phyloP scores from a whole-genome alignment of 2,888 invertebrate genomes.

The Pecten maximus region DNA sequence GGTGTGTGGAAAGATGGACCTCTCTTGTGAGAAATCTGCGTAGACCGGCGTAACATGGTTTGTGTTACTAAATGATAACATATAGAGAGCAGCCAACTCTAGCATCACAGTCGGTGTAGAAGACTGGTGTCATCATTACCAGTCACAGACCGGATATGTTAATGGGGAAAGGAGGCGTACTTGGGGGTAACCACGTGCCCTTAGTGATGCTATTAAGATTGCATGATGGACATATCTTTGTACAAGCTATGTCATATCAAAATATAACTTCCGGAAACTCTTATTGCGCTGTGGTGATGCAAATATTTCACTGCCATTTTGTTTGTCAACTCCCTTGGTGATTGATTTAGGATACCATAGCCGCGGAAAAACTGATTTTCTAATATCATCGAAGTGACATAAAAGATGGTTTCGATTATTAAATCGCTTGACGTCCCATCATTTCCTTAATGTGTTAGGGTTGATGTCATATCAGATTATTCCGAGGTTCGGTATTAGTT shows the following conservation, averaged over 20 bases:
- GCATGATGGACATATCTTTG: not conserved
- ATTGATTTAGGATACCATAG: not conserved
- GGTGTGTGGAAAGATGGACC: no score
- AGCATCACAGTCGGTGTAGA: no score
- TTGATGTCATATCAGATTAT: not conserved
- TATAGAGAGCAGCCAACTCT: not conserved
- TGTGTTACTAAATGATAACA: no score
- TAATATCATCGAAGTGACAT: not conserved
- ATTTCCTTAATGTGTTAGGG: not conserved
- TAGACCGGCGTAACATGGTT: no score
- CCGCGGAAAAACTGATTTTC: not conserved
- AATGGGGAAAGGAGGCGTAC: not conserved
- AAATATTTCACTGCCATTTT: constrained; percentile 6
- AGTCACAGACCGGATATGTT: not conserved
- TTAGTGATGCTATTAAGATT: not conserved
- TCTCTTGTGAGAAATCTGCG: no score
- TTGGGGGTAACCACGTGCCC: not conserved
- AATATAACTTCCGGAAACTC: not conserved
- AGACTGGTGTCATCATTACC: not conserved
- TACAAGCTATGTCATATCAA: not conserved
- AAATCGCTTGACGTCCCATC: not conserved
- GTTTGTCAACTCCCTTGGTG: not conserved
- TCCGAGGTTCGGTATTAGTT: not conserved
- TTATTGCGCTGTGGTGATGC: not conserved
- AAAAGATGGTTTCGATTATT: constrained; percentile 19